Base-by-base conservation (phyloP, 1,140 invertebrate species). In the Drosophila lacteicornis region DNA sequence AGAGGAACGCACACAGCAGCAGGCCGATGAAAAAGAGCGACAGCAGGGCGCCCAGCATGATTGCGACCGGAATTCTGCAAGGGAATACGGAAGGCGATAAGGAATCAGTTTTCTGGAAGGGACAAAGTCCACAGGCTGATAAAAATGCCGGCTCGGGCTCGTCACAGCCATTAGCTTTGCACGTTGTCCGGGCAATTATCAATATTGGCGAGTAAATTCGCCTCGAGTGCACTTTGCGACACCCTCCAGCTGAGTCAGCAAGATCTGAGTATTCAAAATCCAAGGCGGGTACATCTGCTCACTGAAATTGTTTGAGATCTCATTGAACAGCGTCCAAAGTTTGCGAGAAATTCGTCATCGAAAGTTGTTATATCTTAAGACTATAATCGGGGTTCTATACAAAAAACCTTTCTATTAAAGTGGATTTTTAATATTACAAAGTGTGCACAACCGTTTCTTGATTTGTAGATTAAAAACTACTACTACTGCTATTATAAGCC, bases 181-280 rank as follows among this genome's bases (percentile, higher is more conserved):
- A 4, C 13, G 51, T 55, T 22, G 51, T 40, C 42, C 19, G 56
- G 47, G 53, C 62, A 67, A 78, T 69, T 78, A 78, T 68, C 63
- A 77, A 68, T 78, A 78, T 77, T 77, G 50, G 63, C 63, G 30
- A 68, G 55, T 40, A 49, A 56, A 78, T 69, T 69, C 50, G 71
- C 36, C 42, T 63, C 40, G 69, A 86, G 83, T 82, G 79, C 79
- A 86, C 79, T 75, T 78, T 81, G 67, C 62, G 69, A 66, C 45
- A 86, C 75, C 40, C 70, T 79, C 47, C 30, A 65, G 42, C 80
- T 84, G 82, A 84, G 78, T 84, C 82, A 84, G 82, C 82, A 85
- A 69, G 62, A 77, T 66, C 75, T 57, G 13, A 9, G 22, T 7
- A 43, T 12, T 17, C 36, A 11, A 38, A 15, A 27, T 9, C 5